Conservation (phyloP, 2,113 vertebrate genomes). For the Rhizomys pruinosus region DNA sequence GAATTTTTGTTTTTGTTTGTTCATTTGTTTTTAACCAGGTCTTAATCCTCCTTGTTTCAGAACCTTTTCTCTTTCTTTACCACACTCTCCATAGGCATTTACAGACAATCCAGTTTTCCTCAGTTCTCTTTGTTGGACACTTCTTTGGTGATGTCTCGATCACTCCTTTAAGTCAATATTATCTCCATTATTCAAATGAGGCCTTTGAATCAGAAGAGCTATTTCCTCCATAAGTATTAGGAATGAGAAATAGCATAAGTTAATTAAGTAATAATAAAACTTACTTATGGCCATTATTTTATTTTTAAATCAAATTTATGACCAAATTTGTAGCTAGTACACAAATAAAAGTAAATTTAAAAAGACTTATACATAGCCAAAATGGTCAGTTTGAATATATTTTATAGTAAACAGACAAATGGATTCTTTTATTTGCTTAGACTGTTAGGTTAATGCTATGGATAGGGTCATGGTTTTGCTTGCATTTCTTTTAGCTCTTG, state of each 20-base stretch:
- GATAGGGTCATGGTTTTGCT: background rate
- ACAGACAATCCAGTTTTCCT: background rate
- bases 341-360: background rate
- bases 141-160: background rate
- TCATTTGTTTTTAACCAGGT: too few species aligned
- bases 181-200: background rate
- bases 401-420: background rate
- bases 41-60: too few species aligned
- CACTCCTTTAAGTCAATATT: background rate
- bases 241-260: background rate
- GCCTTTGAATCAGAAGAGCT: slow-evolving; percentile 1
- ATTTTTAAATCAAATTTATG: background rate
- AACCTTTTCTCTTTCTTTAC: too few species aligned
- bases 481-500: background rate
- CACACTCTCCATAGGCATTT: too few species aligned
- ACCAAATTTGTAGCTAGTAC: background rate
- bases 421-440: background rate
- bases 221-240: background rate
- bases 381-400: slow-evolving; percentile 18
- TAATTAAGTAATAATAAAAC: background rate
- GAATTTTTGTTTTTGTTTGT: too few species aligned
- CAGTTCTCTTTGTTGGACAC: background rate
- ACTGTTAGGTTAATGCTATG: background rate
- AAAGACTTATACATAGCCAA: background rate
- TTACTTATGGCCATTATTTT: background rate